Evolutionary conservation across 2,113 vertebrate species (phyloP).

Genomic region (Chionis minor): DNA sequence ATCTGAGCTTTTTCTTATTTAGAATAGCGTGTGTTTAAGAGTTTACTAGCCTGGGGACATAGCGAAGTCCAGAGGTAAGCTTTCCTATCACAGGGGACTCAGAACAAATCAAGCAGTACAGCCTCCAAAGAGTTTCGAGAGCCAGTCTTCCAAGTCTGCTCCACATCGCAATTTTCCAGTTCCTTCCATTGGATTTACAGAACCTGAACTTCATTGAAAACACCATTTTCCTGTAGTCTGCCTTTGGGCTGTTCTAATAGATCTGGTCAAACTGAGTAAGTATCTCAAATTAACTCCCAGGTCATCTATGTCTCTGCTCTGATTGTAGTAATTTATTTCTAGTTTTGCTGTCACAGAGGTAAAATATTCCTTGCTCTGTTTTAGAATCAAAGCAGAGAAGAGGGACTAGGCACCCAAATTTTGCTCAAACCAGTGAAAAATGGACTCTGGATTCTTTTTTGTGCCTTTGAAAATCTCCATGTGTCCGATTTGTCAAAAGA

Average conservation of each 20-base stretch:
- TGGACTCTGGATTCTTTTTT: background rate
- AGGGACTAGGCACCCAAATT: background rate
- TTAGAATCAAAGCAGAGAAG: background rate
- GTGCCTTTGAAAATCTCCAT: background rate
- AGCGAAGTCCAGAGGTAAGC: background rate
- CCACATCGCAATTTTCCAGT: background rate
- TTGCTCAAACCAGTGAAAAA: background rate
- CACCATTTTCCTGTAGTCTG: background rate
- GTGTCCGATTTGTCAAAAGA: background rate
- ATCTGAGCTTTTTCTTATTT: background rate
- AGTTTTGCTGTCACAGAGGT: background rate
- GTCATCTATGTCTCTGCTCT: background rate
- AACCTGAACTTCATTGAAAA: background rate
- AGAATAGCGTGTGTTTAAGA: background rate
- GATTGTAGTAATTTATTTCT: background rate
- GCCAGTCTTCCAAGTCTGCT: background rate
- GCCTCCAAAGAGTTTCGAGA: background rate
- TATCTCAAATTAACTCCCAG: background rate
- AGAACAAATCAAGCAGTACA: background rate
- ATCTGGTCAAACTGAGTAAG: background rate
- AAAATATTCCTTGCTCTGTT: background rate
- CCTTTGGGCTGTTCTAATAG: background rate
- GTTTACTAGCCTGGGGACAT: background rate
- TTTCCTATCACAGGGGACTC: background rate
- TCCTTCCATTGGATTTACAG: background rate